Conservation (phyloP, 92 coral and sea anemone genomes). For the Zoanthus gigantus region DNA sequence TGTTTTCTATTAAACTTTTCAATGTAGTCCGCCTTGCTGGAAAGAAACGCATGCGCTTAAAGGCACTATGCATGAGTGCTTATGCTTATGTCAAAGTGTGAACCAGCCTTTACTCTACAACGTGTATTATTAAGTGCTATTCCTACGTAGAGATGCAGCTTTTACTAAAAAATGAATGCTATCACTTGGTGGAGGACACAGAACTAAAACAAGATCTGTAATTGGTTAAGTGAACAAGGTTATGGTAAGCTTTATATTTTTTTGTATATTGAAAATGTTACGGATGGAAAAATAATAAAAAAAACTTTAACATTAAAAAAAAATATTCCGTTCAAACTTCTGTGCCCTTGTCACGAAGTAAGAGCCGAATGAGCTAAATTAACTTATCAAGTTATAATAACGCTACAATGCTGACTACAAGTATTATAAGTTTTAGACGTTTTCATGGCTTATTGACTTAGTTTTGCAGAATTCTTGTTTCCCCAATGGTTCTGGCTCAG, state of each 20-base stretch:
- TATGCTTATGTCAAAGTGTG: not conserved
- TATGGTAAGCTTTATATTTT: not conserved
- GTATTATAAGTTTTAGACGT: not conserved
- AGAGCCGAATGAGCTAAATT: not conserved
- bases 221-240: not conserved
- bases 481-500: conserved; percentile 52
- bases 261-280: no score
- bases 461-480: conserved; percentile 18
- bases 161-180: not conserved
- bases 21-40: no score
- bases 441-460: conserved; percentile 26
- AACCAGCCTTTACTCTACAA: not conserved
- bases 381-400: no score
- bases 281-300: no score
- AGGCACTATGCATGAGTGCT: no score
- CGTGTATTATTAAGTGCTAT: not conserved
- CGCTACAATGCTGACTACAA: no score
- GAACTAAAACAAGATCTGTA: not conserved
- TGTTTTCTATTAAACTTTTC: no score
- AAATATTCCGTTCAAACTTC: not conserved
- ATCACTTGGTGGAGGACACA: not conserved
- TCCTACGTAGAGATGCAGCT: not conserved
- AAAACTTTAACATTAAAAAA: no score
- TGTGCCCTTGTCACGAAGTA: not conserved
- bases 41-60: no score